Evolutionary conservation across 2,113 vertebrate species (phyloP), one percentile per base, ranked within the genome.

Genomic region (Halichoerus grypus): DNA sequence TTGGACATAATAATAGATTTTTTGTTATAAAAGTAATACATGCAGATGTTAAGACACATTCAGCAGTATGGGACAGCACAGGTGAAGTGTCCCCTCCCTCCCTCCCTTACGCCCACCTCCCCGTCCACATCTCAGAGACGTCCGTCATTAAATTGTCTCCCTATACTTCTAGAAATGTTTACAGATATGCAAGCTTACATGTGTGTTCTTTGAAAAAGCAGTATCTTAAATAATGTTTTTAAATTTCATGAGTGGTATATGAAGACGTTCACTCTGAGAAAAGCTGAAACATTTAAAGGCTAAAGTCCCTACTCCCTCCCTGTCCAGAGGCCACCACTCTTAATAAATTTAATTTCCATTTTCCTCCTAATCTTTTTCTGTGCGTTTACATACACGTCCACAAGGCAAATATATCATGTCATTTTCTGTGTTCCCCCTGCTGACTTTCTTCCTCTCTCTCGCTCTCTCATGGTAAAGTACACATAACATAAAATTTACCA

Each of bases 1-100:
- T 24, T 63, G 53, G 28, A 39, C 15, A 6, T 53, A 61, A 77
- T 77, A 79, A 46, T 46, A 28, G 55, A 7, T 19, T 88, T 88
- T 91, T 92, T 92, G 61, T 55, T 72, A 74, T 63, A n/a, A 92
- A 86, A 87, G 28, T 87, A 61, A 59, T 79, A 39, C 36, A n/a
- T 21, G 24, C 39, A 39, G 33, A 49, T 33, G 26, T 67, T 79
- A 91, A 91, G 90, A 95, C 49, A 80, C 51, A 61, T 71, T 71
- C 26, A 71, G 19, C 14, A 51, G 63, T 6, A 49, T 3, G 12
- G 36, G 88, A 80, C 21, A 33, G 39, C n/a, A 53, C 46, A n/a
- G 51, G 33, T 33, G 55, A 80, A 84, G 57, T 67, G 55, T 39
- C 28, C 46, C 16, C 31, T 21, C 42, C 15, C 51, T 79, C 2